These are phyloP conservation scores for Onthophagus taurus DNA, from an alignment of 1,140 invertebrate species.

Conservation along the genomic window DNA sequence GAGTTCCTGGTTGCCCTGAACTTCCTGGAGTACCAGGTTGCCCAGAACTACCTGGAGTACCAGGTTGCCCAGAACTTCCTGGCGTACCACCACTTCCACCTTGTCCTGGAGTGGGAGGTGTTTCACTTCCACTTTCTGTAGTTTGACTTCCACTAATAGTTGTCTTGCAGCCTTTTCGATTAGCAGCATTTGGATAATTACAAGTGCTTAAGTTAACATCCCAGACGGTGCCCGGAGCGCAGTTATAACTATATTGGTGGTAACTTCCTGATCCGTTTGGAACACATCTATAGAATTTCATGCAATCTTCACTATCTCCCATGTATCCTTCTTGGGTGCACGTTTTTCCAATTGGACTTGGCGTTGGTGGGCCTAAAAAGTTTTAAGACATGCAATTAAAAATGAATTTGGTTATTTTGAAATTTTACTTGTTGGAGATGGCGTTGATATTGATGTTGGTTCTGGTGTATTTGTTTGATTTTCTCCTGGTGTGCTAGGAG, in stretches of 20 bases:
- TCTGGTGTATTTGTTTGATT: slow-evolving; percentile 12
- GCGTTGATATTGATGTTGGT: slow-evolving; percentile 15
- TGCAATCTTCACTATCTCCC: slow-evolving; percentile 47
- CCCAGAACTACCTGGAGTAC: slow-evolving; percentile 19
- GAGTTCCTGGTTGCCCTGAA: too few species aligned
- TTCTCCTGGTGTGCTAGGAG: slow-evolving; percentile 14
- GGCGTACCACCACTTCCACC: slow-evolving; percentile 2
- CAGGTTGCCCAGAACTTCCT: slow-evolving; percentile 2
- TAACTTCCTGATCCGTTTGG: too few species aligned
- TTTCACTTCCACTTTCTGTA: not conserved
- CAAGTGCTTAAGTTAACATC: slow-evolving; percentile 46
- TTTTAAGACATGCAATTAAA: not conserved
- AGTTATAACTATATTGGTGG: slow-evolving; percentile 49
- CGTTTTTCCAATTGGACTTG: slow-evolving; percentile 1
- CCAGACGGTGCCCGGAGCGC: slow-evolving; percentile 54
- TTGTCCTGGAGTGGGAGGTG: too few species aligned
- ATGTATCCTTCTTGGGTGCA: slow-evolving; percentile 49
- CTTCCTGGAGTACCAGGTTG: too few species aligned
- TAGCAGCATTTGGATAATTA: slow-evolving; percentile 47
- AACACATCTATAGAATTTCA: slow-evolving; percentile 51
- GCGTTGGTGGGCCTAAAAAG: not conserved
- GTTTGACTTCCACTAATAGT: not conserved
- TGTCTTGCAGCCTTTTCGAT: slow-evolving; percentile 8
- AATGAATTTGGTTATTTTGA: not conserved
- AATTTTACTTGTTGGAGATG: slow-evolving; percentile 6